Evolutionary conservation across 2,113 vertebrate species (phyloP), one percentile per base, ranked within the genome.

Genomic region (Arothron firmamentum): DNA sequence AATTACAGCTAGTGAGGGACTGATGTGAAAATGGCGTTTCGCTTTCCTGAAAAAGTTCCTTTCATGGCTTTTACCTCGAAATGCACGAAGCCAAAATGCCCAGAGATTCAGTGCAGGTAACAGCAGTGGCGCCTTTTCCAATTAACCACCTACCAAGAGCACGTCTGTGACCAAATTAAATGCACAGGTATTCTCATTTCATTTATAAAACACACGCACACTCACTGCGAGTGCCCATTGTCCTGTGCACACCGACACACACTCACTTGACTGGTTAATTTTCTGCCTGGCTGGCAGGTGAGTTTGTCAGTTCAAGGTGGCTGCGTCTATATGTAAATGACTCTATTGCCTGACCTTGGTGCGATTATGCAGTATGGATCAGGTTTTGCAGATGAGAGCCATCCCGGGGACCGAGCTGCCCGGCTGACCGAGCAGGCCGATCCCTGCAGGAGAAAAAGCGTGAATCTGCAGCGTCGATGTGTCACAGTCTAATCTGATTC

Each of bases 111-210:
- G 42, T n/a, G 34, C 59, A 59, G 57, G 63, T 64, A 82, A 71
- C 74, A 83, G 85, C 85, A 85, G 79, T 76, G 49, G n/a, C 21
- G 61, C 47, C 51, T 61, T 70, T 85, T 88, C 83, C 77, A 88
- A 89, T 85, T 85, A 87, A 59, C 81, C 87, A 77, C 86, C 84
- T 78, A 70, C 84, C 57, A 88, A 52, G 79, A 75, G 50, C 71
- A 64, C 82, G 75, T 85, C 85, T 87, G 85, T 85, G 82, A 77
- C 59, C 55, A 59, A 81, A 68, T 47, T 31, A 77, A 72, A 82
- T 41, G 50, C 52, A 69, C 69, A 82, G 81, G 78, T 81, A 78
- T 21, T 11, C 49, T 21, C 5, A 4, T 20, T 16, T n/a, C 45
- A 62, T 50, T 62, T 41, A 11, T 5, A 23, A 46, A 52, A 58